These are phyloP conservation scores for Megalonaias nervosa DNA, from an alignment of 1,140 invertebrate genomes.

Conservation along the genomic window DNA sequence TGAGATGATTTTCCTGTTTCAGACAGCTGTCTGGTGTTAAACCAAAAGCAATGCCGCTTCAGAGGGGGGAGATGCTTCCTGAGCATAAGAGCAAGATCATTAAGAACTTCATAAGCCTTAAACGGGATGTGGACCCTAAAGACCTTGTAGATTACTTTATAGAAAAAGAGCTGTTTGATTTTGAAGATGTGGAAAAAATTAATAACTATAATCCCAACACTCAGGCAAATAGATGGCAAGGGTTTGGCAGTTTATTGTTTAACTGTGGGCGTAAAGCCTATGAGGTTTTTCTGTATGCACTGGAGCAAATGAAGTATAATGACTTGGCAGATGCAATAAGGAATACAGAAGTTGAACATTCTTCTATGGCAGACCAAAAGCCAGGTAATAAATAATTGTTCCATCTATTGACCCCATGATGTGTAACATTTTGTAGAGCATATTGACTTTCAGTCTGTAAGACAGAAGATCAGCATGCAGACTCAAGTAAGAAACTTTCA, in stretches of 20 bases:
- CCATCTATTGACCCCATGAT: no score
- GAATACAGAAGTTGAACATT: constrained; percentile 15
- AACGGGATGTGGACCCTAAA: constrained; percentile 29
- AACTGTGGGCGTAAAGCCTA: constrained; percentile 21
- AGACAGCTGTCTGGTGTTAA: not conserved
- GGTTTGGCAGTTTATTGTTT: constrained; percentile 18
- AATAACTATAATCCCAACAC: constrained; percentile 35
- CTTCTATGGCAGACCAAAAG: not conserved
- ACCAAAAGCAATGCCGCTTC: not conserved
- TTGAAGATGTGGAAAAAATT: constrained; percentile 24
- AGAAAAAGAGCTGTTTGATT: constrained; percentile 29
- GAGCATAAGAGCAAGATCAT: constrained; percentile 21
- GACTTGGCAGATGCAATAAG: constrained; percentile 24
- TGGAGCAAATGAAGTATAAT: constrained; percentile 1
- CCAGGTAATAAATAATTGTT: not conserved
- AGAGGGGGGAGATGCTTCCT: constrained; percentile 4
- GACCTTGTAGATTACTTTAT: constrained; percentile 26
- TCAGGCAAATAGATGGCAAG: constrained; percentile 20
- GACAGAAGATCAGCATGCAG: no score
- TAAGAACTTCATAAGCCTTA: constrained; percentile 23
- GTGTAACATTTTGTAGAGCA: no score
- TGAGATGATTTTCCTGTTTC: not conserved
- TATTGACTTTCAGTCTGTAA: no score
- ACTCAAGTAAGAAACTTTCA: no score
- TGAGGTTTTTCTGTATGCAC: constrained; percentile 21